Percentiles rank a stretch among this genome's conserved stretches.
These are phyloP conservation scores for Trichopoda pennipes DNA, from an alignment of 2,888 invertebrate genomes.

Conservation along the genomic window DNA sequence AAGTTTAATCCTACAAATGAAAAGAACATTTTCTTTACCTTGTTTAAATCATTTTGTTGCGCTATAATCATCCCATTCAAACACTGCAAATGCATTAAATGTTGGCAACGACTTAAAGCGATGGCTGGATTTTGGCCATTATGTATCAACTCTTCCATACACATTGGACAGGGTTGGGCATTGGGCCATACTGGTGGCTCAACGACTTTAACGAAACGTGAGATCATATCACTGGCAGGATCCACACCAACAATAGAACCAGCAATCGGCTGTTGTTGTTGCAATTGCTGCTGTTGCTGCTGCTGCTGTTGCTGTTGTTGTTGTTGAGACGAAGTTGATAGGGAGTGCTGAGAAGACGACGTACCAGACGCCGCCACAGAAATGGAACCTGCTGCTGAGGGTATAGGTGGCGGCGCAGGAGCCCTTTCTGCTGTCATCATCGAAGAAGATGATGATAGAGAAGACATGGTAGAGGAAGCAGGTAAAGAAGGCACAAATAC, in stretches of 20 bases:
- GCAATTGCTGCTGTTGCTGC: conserved; percentile 72
- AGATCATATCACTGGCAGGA: conserved; percentile 83
- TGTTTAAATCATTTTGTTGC: conserved; percentile 82
- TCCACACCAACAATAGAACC: conserved; percentile 82
- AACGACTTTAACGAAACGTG: conserved; percentile 86
- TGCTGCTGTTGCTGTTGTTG: conserved; percentile 74
- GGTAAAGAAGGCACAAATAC: conserved; percentile 82
- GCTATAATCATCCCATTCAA: conserved; percentile 88
- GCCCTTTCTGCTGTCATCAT: conserved; percentile 74
- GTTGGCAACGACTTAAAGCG: conserved; percentile 87
- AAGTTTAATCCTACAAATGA: too few relatives aligned
- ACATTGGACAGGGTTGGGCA: conserved; percentile 87
- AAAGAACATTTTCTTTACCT: conserved; percentile 75
- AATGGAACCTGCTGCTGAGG: conserved; percentile 71
- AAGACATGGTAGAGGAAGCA: conserved; percentile 73
- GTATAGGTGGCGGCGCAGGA: conserved; percentile 77
- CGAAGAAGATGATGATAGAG: conserved; percentile 58
- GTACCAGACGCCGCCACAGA: conserved; percentile 70
- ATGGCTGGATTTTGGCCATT: conserved; percentile 83
- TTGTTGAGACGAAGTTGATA: conserved; percentile 67
- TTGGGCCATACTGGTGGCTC: conserved; percentile 86
- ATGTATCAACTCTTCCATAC: conserved; percentile 83
- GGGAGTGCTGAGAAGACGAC: conserved; percentile 65
- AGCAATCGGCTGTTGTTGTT: conserved; percentile 76
- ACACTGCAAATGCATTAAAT: conserved; percentile 91